phyloP scores from a whole-genome alignment of 2,888 invertebrate genomes.

The Dasysyrphus tricinctus region DNA sequence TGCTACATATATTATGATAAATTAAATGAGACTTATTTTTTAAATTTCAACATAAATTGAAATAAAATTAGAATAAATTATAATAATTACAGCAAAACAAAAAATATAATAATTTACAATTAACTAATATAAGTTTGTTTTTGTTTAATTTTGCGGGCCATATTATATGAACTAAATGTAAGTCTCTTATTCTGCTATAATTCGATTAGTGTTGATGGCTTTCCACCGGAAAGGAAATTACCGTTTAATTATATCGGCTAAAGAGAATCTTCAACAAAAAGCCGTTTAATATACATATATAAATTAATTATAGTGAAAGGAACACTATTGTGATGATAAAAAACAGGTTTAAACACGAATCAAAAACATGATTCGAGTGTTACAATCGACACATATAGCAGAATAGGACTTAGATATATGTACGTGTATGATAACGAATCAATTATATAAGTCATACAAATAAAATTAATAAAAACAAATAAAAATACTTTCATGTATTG shows the following conservation, averaged over 20 bases:
- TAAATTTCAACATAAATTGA: conserved; percentile 31
- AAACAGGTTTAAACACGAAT: not conserved
- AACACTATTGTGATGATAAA: not conserved
- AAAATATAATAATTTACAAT: conserved; percentile 59
- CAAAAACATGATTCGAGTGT: not conserved
- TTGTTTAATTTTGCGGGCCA: conserved; percentile 41
- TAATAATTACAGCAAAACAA: conserved; percentile 44
- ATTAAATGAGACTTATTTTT: conserved; percentile 41
- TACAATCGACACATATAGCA: conserved; percentile 2
- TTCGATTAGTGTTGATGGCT: not conserved
- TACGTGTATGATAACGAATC: conserved; percentile 21
- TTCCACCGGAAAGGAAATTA: not conserved
- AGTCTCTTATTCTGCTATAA: conserved; percentile 8
- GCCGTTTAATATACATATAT: not conserved
- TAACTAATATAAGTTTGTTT: conserved; percentile 31
- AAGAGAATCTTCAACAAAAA: not conserved
- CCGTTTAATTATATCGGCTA: not conserved
- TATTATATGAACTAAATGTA: conserved; percentile 13
- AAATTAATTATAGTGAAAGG: not conserved
- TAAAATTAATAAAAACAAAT: conserved; percentile 34
- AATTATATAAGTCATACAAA: conserved; percentile 14
- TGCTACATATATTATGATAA: conserved; percentile 27
- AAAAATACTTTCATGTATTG: conserved; percentile 56
- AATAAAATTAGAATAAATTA: conserved; percentile 57
- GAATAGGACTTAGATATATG: conserved; percentile 11